Evolutionary conservation across 2,113 vertebrate species (phyloP), one percentile per base, ranked within the genome.

Genomic region (Psilopsiagon aymara): DNA sequence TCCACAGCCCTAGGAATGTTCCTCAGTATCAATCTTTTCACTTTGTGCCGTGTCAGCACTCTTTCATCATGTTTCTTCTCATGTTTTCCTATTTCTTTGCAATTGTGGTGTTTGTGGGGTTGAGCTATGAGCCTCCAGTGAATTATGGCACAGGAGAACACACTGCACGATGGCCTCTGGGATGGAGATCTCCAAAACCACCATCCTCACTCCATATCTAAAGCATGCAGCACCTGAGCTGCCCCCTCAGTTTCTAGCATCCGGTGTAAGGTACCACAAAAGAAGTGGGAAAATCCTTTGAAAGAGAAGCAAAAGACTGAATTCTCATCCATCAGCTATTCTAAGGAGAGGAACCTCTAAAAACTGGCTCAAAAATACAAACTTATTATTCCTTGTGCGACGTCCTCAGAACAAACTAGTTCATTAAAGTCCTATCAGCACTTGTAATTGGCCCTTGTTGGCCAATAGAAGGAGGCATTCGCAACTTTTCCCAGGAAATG

Each of bases 401-500:
- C 94, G 95, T 92, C 94, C 94, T 98, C 97, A 97, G 97, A 98
- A 98, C 96, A 98, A 97, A 98, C 98, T 97, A 98, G 98, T 98
- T 98, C 98, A 95, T 98, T 98, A 96, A 78, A 97, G 98, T 97
- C 97, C 55, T 68, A 80, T 93, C 96, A 88, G 94, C 70, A 83
- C 86, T 81, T 88, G 37, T 55, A 88, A 96, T 90, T 68, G 94
- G 95, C 92, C 96, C 97, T 97, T 71, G 91, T 83, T 87, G 93
- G 95, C 97, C 97, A 97, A 96, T 55, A 94, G 95, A 88, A 95
- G 94, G 87, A 97, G 97, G 97, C 96, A 71, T 95, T 96, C 97
- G 97, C 98, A 98, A 98, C 98, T 98, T 98, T 98, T 97, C 98
- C 97, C 96, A 92, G 98, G 97, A 98, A 99, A 99, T 99, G 98